phyloP scores from a whole-genome alignment of 2,888 invertebrate genomes.

The Oegoconia quadripuncta region DNA sequence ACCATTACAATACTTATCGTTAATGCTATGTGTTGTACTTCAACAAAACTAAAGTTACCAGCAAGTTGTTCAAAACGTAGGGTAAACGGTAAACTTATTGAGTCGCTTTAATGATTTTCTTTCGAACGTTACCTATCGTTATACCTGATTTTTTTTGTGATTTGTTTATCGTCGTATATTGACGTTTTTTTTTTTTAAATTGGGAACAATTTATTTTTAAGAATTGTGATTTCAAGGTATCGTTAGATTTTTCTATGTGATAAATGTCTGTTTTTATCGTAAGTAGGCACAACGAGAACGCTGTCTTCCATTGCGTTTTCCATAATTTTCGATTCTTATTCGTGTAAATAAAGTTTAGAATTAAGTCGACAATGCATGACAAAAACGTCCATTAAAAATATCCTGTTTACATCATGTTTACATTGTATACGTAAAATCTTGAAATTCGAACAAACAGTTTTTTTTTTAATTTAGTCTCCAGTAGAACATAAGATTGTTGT shows the following conservation, averaged over 20 bases:
- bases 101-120: constrained; percentile 65
- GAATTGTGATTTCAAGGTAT: constrained; percentile 73
- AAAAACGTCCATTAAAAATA: constrained; percentile 50
- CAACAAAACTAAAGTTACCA: constrained; percentile 72
- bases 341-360: constrained; percentile 53
- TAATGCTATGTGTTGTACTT: constrained; percentile 39
- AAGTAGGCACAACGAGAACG: constrained; percentile 55
- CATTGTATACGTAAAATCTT: constrained; percentile 46
- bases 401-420: constrained; percentile 37
- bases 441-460: constrained; percentile 53
- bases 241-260: constrained; percentile 71
- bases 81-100: constrained; percentile 52
- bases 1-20: constrained; percentile 41
- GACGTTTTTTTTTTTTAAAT: constrained; percentile 54
- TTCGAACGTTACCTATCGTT: constrained; percentile 72
- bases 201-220: constrained; percentile 75
- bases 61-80: constrained; percentile 70
- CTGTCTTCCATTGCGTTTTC: constrained; percentile 72
- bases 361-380: constrained; percentile 62
- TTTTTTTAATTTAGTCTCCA: constrained; percentile 35
- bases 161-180: constrained; percentile 58
- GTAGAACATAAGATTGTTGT: constrained; percentile 52
- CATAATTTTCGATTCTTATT: constrained; percentile 37
- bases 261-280: constrained; percentile 57
- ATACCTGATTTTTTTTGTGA: constrained; percentile 68